phyloP scores from a whole-genome alignment of 2,113 vertebrate genomes.

The Albula goreensis region DNA sequence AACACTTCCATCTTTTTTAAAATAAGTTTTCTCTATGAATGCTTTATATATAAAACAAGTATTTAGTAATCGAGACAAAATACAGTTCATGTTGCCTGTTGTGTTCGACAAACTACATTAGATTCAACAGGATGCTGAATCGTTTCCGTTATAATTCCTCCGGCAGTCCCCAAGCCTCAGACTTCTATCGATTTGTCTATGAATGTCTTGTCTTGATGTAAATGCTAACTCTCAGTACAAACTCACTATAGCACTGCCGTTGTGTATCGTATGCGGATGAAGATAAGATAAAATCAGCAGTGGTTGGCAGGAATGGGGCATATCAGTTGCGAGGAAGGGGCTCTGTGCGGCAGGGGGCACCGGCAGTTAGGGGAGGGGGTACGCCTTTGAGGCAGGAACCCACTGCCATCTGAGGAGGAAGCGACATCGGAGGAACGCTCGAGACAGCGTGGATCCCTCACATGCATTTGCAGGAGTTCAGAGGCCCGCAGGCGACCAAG shows the following conservation, averaged over 20 bases:
- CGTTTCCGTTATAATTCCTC: not conserved
- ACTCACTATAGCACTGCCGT: not conserved
- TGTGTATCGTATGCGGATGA: slow-evolving; percentile 21
- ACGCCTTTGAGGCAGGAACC: slow-evolving; percentile 37
- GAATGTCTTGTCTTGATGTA: not conserved
- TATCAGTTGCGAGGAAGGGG: slow-evolving; percentile 2
- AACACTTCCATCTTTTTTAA: too few species aligned
- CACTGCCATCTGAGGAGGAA: slow-evolving; percentile 42
- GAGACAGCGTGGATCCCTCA: not conserved
- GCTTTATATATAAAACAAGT: not conserved
- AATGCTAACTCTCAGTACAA: not conserved
- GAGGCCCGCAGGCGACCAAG: slow-evolving; percentile 15
- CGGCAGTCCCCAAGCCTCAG: not conserved
- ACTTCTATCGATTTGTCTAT: not conserved
- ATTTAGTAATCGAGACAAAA: too few species aligned
- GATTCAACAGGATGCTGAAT: not conserved
- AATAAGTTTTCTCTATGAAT: not conserved
- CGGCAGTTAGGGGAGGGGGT: slow-evolving; percentile 1
- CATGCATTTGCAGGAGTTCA: slow-evolving; percentile 6
- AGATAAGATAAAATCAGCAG: slow-evolving; percentile 37
- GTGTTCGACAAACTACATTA: too few species aligned
- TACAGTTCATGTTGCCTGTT: too few species aligned
- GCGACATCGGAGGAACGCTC: slow-evolving; percentile 30
- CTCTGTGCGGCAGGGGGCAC: not conserved
- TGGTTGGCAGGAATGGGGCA: slow-evolving; percentile 17